These are phyloP conservation scores for Drosophila imparisetae DNA, from an alignment of 2,888 invertebrate species.

Conservation along the genomic window DNA sequence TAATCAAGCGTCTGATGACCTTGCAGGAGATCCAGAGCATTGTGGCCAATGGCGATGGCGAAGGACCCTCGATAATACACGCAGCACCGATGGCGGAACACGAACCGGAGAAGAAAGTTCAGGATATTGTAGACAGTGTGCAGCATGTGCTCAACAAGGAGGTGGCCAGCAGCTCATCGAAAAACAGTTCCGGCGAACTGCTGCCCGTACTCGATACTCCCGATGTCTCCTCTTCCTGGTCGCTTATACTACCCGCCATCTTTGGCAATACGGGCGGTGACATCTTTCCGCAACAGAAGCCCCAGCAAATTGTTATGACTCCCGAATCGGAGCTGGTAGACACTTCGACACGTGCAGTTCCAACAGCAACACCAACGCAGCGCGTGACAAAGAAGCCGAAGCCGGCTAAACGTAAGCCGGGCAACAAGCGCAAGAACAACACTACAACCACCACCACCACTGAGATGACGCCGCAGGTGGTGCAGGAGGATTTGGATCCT, in stretches of 20 bases:
- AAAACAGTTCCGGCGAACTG: constrained; percentile 84
- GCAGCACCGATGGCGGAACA: constrained; percentile 83
- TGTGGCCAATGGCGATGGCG: constrained; percentile 92
- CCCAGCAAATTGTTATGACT: constrained; percentile 84
- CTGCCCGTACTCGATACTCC: constrained; percentile 88
- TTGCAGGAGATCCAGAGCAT: constrained; percentile 93
- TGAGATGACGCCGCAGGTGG: constrained; percentile 69
- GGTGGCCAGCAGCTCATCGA: constrained; percentile 86
- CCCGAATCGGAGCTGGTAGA: constrained; percentile 84
- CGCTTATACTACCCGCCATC: constrained; percentile 91
- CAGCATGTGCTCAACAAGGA: constrained; percentile 93
- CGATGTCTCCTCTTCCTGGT: constrained; percentile 92
- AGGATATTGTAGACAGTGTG: constrained; percentile 92
- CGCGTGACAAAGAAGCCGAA: constrained; percentile 75
- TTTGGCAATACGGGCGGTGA: constrained; percentile 90
- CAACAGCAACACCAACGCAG: constrained; percentile 43
- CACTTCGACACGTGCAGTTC: constrained; percentile 66
- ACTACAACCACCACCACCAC: constrained; percentile 62
- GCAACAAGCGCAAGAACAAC: constrained; percentile 74
- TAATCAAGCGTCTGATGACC: constrained; percentile 93
- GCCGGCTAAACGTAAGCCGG: constrained; percentile 80
- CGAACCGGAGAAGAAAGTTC: constrained; percentile 89
- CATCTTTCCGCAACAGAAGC: constrained; percentile 86
- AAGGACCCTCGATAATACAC: constrained; percentile 85
- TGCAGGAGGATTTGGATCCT: constrained; percentile 80